Conservation (phyloP, 1,140 invertebrate genomes). For the Platorchestia sp. region DNA sequence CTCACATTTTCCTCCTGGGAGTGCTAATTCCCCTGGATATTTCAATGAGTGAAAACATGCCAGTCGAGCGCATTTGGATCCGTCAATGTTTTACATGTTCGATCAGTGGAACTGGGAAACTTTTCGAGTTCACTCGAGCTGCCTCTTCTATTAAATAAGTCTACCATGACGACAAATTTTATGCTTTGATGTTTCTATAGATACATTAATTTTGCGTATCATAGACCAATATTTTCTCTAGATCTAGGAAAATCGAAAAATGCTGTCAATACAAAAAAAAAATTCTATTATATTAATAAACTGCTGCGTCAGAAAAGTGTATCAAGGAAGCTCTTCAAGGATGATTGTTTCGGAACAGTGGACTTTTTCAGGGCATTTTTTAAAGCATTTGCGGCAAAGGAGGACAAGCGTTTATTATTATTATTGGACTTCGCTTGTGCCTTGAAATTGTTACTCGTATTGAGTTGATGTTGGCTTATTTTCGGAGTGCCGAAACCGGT, state of each 20-base stretch:
- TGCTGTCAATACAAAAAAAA: not conserved
- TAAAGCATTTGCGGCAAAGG: not conserved
- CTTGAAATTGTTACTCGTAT: not conserved
- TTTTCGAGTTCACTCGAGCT: too few species aligned
- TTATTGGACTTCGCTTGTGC: not conserved
- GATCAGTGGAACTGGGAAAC: too few species aligned
- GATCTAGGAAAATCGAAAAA: not conserved
- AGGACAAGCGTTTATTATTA: not conserved
- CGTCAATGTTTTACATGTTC: too few species aligned
- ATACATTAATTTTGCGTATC: too few species aligned
- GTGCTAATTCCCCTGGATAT: too few species aligned
- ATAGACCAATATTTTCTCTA: too few species aligned
- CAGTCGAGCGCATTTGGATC: too few species aligned
- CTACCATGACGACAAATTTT: too few species aligned
- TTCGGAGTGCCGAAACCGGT: not conserved
- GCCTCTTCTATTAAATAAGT: too few species aligned
- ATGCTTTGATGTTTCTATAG: too few species aligned
- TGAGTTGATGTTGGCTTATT: not conserved
- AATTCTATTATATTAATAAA: not conserved
- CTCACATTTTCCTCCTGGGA: too few species aligned
- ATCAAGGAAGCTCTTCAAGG: not conserved
- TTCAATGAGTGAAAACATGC: too few species aligned
- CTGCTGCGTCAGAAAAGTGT: not conserved
- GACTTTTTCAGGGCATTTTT: not conserved
- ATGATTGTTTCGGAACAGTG: not conserved